These are phyloP conservation scores for Podotricha telesiphe DNA, from an alignment of 2,888 invertebrate species.

Conservation along the genomic window DNA sequence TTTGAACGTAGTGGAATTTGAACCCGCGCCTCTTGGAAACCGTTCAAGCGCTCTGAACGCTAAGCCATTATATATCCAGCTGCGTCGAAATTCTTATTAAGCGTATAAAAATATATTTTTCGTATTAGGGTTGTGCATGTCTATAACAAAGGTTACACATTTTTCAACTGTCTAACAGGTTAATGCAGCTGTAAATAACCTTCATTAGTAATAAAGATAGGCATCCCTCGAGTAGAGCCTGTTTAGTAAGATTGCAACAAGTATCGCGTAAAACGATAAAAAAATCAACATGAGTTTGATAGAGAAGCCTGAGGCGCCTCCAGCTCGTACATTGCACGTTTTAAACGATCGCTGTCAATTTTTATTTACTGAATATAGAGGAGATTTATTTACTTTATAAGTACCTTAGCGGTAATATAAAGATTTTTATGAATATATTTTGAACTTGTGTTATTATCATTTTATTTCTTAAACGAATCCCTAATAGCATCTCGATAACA, in stretches of 20 bases:
- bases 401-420: too few species aligned
- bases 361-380: background rate
- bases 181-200: constrained; percentile 57
- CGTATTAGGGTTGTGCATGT: constrained; percentile 21
- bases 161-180: constrained; percentile 47
- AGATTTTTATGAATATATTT: too few species aligned
- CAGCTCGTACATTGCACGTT: constrained; percentile 6
- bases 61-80: too few species aligned
- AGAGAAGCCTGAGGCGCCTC: constrained; percentile 11
- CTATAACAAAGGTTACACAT: constrained; percentile 35
- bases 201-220: constrained; percentile 59
- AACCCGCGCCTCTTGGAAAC: too few species aligned
- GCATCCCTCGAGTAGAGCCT: constrained; percentile 43
- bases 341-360: constrained; percentile 16
- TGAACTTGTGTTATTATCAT: too few species aligned
- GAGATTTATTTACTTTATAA: background rate
- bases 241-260: constrained; percentile 41
- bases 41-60: too few species aligned
- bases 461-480: too few species aligned
- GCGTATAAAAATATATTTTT: too few species aligned
- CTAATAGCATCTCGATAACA: too few species aligned
- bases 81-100: too few species aligned
- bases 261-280: constrained; percentile 36
- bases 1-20: too few species aligned
- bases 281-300: constrained; percentile 30